Conservation (phyloP, 2,888 invertebrate species). For the Pandemis corylana region DNA sequence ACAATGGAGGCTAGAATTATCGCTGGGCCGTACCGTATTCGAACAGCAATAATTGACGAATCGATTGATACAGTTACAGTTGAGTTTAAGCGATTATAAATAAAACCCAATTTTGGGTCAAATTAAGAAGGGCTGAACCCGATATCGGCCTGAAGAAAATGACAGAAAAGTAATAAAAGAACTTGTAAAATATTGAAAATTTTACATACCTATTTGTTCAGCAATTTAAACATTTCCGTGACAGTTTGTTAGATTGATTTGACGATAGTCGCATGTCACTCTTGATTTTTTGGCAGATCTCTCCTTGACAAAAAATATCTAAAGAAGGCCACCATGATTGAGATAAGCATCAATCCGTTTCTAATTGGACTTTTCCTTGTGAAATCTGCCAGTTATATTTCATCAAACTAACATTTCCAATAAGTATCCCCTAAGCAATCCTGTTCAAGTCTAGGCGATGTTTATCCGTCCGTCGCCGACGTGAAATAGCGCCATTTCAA, state of each 20-base stretch:
- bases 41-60: constrained; percentile 24
- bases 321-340: neutral
- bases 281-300: neutral
- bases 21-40: constrained; percentile 40
- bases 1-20: constrained; percentile 75
- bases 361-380: neutral
- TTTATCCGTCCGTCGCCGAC: constrained; percentile 34
- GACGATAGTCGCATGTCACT: neutral
- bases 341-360: neutral
- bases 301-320: neutral
- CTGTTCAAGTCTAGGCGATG: constrained; percentile 17
- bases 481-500: constrained; percentile 40
- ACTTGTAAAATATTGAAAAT: neutral
- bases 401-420: neutral
- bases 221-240: neutral
- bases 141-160: neutral
- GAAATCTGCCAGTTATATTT: neutral
- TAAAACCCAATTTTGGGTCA: neutral
- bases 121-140: neutral
- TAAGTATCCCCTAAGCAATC: constrained; percentile 19
- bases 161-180: neutral
- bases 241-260: neutral
- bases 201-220: neutral
- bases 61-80: neutral
- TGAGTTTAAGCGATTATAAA: neutral